A percentile compares a stretch with the other conserved stretches of the same genome.
Evolutionary conservation across 2,113 vertebrate genomes (phyloP).

Genomic region (Recurvirostra avosetta): DNA sequence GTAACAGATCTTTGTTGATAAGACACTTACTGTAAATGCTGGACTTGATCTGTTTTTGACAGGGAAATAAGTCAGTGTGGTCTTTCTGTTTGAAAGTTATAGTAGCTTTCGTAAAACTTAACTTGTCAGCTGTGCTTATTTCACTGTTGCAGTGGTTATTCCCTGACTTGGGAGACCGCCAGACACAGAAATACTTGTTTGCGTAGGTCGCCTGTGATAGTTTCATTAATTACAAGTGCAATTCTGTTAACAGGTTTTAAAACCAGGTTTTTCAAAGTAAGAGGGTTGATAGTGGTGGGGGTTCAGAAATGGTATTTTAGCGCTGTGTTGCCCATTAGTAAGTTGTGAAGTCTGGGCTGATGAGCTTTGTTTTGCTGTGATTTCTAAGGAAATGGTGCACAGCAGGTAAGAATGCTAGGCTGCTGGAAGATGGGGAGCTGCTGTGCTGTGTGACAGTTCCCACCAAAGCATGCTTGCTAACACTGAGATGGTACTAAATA

Average conservation of each 20-base stretch:
- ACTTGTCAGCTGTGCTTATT: not conserved
- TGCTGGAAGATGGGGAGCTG: not conserved
- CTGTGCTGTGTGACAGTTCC: not conserved
- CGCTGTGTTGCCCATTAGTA: not conserved
- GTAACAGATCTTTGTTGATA: not conserved
- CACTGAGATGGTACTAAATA: too few relatives aligned
- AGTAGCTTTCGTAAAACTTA: not conserved
- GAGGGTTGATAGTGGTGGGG: not conserved
- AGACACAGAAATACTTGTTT: not conserved
- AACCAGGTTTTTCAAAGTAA: not conserved
- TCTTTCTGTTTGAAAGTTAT: not conserved
- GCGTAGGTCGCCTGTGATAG: not conserved
- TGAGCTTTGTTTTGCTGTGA: not conserved
- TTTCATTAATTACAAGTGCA: not conserved
- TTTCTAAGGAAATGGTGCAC: not conserved
- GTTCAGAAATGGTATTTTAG: not conserved
- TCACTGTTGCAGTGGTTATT: not conserved
- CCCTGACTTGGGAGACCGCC: not conserved
- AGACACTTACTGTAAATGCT: not conserved
- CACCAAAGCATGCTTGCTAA: not conserved
- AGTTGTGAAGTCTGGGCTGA: not conserved
- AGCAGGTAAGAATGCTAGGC: fast-evolving
- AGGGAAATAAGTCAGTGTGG: not conserved
- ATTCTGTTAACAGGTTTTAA: not conserved
- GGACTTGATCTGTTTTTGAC: not conserved